Base-by-base conservation (phyloP, 1,140 invertebrate species). In the Piezodorus guildinii region DNA sequence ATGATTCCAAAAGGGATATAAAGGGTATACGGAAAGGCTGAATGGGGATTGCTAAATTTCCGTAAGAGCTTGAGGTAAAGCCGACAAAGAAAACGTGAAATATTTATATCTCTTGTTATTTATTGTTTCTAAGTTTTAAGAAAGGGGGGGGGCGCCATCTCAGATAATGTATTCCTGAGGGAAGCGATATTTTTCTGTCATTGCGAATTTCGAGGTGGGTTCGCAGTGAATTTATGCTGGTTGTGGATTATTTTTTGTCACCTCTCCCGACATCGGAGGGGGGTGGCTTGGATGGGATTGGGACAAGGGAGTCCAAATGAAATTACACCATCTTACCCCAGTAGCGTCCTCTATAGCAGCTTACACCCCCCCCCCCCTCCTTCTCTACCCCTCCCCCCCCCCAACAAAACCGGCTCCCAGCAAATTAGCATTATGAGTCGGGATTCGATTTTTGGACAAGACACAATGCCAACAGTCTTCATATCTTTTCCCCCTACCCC, bases 41-140 rank as follows among this genome's bases (percentile, higher is more conserved):
- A 10, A 1, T 39, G 1, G 34, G 34, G 34, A 39, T 39, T 39
- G 34, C 12, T 39, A 12, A 39, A 39, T 39, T 39, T 39, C 34
- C 34, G 34, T 39, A 10, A 39, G 34, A 39, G 34, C 34, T 39
- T 39, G 34, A 39, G 34, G 34, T 39, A 39, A 39, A 12, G 34
- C 34, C 34, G 34, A 39, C 34, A 39, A 39, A 39, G 34, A 39
- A 49, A 49, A 49, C 46, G 46, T 49, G 46, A 49, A 49, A 49
- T 49, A 49, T 49, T 49, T 49, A 49, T 49, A 49, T 49, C 46
- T 49, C 46, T 49, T 49, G 46, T 49, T 19, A 49, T 49, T 49
- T 49, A 49, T 49, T 21, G 46, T 49, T 49, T 49, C 46, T 49
- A 49, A 49, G 46, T 49, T 49, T 49, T 49, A 49, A 49, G 46